Percentiles rank a stretch among this genome's conserved stretches.
These are phyloP conservation scores for Aphelinus certus DNA, from an alignment of 1,140 invertebrate species.

Conservation along the genomic window DNA sequence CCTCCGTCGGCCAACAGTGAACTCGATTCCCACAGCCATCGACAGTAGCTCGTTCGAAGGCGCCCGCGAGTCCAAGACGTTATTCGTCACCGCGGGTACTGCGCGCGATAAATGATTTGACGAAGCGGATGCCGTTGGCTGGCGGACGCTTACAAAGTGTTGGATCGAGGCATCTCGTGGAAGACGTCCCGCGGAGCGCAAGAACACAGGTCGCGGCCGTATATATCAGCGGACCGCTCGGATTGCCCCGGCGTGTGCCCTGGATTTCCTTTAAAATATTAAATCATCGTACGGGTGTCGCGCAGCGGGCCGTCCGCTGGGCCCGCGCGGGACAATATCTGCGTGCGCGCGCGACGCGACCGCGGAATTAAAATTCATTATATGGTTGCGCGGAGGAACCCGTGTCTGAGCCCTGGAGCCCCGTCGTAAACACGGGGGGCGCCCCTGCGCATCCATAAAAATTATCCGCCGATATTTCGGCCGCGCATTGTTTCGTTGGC, in stretches of 20 bases:
- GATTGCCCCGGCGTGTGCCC: slow-evolving; percentile 59
- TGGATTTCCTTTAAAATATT: slow-evolving; percentile 65
- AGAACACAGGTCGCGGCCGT: slow-evolving; percentile 49
- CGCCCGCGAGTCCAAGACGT: too few relatives aligned
- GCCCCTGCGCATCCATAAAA: slow-evolving; percentile 51
- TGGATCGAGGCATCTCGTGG: too few relatives aligned
- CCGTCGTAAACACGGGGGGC: slow-evolving; percentile 63
- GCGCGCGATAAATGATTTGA: too few relatives aligned
- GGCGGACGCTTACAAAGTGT: too few relatives aligned
- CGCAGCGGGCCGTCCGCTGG: not conserved
- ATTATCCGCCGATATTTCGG: slow-evolving; percentile 54
- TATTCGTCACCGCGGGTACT: too few relatives aligned
- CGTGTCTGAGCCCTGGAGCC: slow-evolving; percentile 62
- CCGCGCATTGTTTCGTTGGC: too few relatives aligned
- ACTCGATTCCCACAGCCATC: too few relatives aligned
- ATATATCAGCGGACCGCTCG: slow-evolving; percentile 44
- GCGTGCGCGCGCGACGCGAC: too few relatives aligned
- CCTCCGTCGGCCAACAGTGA: too few relatives aligned
- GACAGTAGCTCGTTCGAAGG: too few relatives aligned
- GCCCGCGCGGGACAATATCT: too few relatives aligned
- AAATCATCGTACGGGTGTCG: slow-evolving; percentile 64
- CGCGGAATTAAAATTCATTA: slow-evolving; percentile 64
- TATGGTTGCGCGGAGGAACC: slow-evolving; percentile 58
- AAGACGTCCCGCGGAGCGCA: slow-evolving; percentile 1
- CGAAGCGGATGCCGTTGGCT: too few relatives aligned